Evolutionary conservation across 1,140 invertebrate genomes (phyloP).

Genomic region (Drosophila eugracilis): DNA sequence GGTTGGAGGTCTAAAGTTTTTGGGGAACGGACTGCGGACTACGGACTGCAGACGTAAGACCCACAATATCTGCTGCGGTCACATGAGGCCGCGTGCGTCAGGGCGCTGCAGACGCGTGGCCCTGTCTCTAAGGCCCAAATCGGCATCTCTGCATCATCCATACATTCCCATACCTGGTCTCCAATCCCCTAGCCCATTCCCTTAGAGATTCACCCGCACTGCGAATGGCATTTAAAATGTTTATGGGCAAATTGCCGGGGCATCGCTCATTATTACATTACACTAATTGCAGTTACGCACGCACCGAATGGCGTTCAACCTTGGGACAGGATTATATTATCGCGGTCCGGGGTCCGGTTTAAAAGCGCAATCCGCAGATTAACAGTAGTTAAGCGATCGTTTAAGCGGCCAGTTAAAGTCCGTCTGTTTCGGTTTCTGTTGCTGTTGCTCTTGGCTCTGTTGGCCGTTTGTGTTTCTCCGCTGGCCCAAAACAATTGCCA

Average conservation of each 20-base stretch:
- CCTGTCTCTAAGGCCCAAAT: constrained; percentile 19
- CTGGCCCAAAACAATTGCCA: constrained; percentile 53
- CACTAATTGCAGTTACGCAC: constrained; percentile 81
- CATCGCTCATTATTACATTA: constrained; percentile 74
- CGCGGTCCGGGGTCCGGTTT: constrained; percentile 41
- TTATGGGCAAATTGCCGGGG: constrained; percentile 52
- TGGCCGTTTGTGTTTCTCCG: constrained; percentile 3
- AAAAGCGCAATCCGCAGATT: constrained; percentile 57
- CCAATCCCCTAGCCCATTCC: constrained; percentile 14
- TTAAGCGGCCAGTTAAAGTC: constrained; percentile 64
- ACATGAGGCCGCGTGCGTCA: constrained; percentile 79
- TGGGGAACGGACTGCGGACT: neutral
- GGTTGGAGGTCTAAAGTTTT: constrained; percentile 7
- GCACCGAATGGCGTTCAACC: constrained; percentile 63
- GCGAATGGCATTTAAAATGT: constrained; percentile 39
- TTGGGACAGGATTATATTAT: constrained; percentile 38
- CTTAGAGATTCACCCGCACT: constrained; percentile 2
- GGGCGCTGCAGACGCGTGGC: constrained; percentile 43
- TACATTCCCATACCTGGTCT: neutral
- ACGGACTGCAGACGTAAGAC: constrained; percentile 24
- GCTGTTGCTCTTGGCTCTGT: constrained; percentile 7
- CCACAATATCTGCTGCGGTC: constrained; percentile 19
- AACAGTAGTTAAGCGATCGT: constrained; percentile 83
- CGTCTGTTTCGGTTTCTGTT: constrained; percentile 19
- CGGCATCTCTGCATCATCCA: constrained; percentile 11